Evolutionary conservation across 2,797 vertebrate genomes (phyloP), one percentile per base, ranked within the genome.

Genomic region (Myotis findleyi): DNA sequence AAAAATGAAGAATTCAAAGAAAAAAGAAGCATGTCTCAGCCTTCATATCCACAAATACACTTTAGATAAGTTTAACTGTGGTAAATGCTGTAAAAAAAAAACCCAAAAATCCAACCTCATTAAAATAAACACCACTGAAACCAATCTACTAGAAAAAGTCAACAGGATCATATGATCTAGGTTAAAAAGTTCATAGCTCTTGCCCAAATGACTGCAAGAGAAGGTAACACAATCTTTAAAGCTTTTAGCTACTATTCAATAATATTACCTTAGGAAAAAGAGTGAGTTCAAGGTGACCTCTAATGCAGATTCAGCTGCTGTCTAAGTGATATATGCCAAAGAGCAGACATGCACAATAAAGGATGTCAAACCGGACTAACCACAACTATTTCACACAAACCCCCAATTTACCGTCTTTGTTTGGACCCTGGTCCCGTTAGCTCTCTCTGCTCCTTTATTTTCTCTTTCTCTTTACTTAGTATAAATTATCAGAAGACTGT

Each of bases 251-350:
- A 3, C 47, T 59, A 38, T 75, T 95, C 66, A 86, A 11, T 75
- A 76, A 73, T 21, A 51, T 89, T 86, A 59, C 66, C 38, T 73
- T 68, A 27, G 75, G 49, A 33, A 44, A 75, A 72, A 51, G 49
- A 85, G 33, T 83, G 69, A 18, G 77, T 30, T 10, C 75, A 85
- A 80, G 94, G 86, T 93, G 94, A 93, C 93, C 72, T 44, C 41
- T 64, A 36, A 73, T 13, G 59, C 69, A 41, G 73, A n/a, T 83
- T 83, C 80, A 64, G 85, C 88, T 73, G 25, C 27, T 16, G 44
- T 41, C 25, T 2, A 2, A 27, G 25, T 38, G 57, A 83, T 33
- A 2, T 10, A 36, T 10, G 3, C n/a, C 55, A 53, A 59, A 69
- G 84, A 44, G 12, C 51, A 62, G 49, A 90, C 41, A 36, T 47